Conservation (phyloP, 2,888 invertebrate species). For the Criorhina ranunculi region DNA sequence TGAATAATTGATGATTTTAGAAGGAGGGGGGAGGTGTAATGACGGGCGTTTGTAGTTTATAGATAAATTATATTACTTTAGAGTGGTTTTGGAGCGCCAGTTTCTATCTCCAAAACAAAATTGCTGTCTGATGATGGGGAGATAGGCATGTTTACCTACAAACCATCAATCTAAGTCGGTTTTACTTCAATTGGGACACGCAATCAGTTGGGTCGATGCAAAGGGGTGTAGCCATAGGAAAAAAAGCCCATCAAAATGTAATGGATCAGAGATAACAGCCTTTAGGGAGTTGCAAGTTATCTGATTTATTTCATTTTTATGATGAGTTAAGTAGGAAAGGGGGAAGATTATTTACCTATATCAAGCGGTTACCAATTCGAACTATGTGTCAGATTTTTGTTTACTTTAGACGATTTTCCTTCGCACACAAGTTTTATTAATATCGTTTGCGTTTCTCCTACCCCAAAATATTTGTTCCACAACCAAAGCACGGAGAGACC, state of each 20-base stretch:
- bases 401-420: too few species aligned
- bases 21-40: background rate
- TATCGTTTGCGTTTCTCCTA: too few species aligned
- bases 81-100: conserved; percentile 17
- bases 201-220: background rate
- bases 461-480: too few species aligned
- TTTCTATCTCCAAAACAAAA: conserved; percentile 11
- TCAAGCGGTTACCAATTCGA: background rate
- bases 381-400: too few species aligned
- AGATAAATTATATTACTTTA: background rate
- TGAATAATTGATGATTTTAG: conserved; percentile 7
- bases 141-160: background rate
- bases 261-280: background rate
- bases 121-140: conserved; percentile 11
- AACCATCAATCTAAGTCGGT: conserved; percentile 19
- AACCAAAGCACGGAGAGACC: too few species aligned
- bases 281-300: background rate
- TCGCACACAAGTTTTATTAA: too few species aligned
- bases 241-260: background rate
- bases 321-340: background rate
- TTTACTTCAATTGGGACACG: conserved; percentile 7
- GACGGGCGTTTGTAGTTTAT: background rate
- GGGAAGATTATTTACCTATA: background rate
- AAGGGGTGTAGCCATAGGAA: background rate
- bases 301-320: background rate